Evolutionary conservation across 2,113 vertebrate species (phyloP).

Genomic region (Vimba vimba): DNA sequence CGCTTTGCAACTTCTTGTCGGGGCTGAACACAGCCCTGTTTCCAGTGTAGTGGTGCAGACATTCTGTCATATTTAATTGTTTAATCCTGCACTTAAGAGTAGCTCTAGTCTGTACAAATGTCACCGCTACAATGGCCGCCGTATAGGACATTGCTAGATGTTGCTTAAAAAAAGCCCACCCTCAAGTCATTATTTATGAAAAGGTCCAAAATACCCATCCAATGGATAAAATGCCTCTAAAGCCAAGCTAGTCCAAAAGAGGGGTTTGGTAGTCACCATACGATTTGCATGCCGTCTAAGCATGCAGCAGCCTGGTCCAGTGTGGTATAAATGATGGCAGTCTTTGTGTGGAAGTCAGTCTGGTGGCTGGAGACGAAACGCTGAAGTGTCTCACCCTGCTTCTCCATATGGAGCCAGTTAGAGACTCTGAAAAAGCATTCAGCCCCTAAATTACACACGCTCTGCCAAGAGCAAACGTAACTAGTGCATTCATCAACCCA

Average conservation of each 20-base stretch:
- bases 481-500: slow-evolving; percentile 38
- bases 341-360: neutral
- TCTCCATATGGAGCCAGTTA: slow-evolving; percentile 44
- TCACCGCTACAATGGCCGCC: too few species aligned
- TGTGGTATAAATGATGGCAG: neutral
- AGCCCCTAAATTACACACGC: slow-evolving; percentile 8
- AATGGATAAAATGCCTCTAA: neutral
- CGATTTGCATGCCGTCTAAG: neutral
- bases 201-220: too few species aligned
- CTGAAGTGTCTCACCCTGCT: neutral
- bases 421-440: slow-evolving; percentile 34
- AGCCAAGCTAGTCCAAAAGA: neutral
- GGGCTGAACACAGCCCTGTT: too few species aligned
- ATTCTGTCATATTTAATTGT: too few species aligned
- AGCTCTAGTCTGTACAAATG: too few species aligned
- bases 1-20: too few species aligned
- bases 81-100: too few species aligned
- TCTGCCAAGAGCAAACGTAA: slow-evolving; percentile 45
- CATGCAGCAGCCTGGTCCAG: neutral
- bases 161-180: too few species aligned
- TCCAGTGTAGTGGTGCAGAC: too few species aligned
- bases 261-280: neutral
- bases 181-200: too few species aligned
- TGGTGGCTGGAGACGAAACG: slow-evolving; percentile 17
- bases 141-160: too few species aligned